These are phyloP conservation scores for Drosophila serrata DNA, from an alignment of 1,140 invertebrate genomes.

Conservation along the genomic window DNA sequence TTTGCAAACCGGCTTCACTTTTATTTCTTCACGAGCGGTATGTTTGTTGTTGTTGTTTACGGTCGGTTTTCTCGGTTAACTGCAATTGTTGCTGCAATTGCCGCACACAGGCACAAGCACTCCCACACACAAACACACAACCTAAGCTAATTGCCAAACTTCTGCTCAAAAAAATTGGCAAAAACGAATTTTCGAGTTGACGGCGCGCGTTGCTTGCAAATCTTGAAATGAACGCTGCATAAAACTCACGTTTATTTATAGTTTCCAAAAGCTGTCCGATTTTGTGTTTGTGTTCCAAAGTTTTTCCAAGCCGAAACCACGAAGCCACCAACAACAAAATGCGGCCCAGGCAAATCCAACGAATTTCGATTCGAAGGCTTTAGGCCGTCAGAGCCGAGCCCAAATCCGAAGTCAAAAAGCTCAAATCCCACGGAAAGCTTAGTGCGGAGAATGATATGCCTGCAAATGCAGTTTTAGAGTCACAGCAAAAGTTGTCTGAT, in stretches of 20 bases:
- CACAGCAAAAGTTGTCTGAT: neutral
- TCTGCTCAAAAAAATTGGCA: slow-evolving; percentile 57
- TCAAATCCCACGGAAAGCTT: slow-evolving; percentile 46
- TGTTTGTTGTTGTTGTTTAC: slow-evolving; percentile 49
- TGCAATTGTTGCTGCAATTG: slow-evolving; percentile 82
- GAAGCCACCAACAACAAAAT: slow-evolving; percentile 32
- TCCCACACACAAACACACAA: slow-evolving; percentile 26
- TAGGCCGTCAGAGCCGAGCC: slow-evolving; percentile 50
- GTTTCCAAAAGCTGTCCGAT: slow-evolving; percentile 64
- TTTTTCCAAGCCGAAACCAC: slow-evolving; percentile 66
- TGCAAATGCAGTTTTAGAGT: slow-evolving; percentile 44
- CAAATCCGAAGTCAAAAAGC: slow-evolving; percentile 45
- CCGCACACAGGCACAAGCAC: slow-evolving; percentile 24
- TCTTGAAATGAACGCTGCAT: slow-evolving; percentile 81
- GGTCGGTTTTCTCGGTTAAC: slow-evolving; percentile 73
- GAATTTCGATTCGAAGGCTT: slow-evolving; percentile 64
- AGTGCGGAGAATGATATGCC: slow-evolving; percentile 22
- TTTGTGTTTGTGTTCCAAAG: slow-evolving; percentile 53
- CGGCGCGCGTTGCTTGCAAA: slow-evolving; percentile 77
- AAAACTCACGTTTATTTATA: slow-evolving; percentile 84
- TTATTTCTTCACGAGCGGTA: slow-evolving; percentile 69
- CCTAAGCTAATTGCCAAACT: slow-evolving; percentile 46
- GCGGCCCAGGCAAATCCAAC: slow-evolving; percentile 2
- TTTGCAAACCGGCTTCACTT: slow-evolving; percentile 79
- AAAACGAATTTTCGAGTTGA: slow-evolving; percentile 53